A percentile compares a stretch with the other conserved stretches of the same genome.
Evolutionary conservation across 1,140 invertebrate species (phyloP).

Genomic region (Heliconius nattereri): DNA sequence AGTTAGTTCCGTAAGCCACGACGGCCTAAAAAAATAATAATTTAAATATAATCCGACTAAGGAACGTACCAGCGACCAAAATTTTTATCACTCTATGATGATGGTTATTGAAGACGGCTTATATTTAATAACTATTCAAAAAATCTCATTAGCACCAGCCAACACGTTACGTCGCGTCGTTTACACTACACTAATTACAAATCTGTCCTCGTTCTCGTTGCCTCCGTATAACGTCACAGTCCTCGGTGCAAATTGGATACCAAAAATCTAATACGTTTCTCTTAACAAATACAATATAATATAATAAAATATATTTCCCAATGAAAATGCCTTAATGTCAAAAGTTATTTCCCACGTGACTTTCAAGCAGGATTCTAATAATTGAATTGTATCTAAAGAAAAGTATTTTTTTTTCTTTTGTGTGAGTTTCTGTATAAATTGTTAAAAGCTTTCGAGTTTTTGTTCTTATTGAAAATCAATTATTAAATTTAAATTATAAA

Average conservation of each 20-base stretch:
- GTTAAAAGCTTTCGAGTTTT: not conserved
- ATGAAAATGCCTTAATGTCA: not conserved
- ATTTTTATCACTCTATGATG: too few relatives aligned
- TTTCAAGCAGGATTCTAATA: not conserved
- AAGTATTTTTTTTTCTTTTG: not conserved
- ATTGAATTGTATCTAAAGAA: slow-evolving; percentile 1
- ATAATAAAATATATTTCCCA: not conserved
- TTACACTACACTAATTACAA: slow-evolving; percentile 11
- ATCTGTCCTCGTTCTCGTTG: not conserved
- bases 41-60: too few relatives aligned
- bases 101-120: too few relatives aligned
- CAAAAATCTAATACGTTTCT: not conserved
- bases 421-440: not conserved
- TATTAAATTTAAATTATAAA: too few relatives aligned
- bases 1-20: not conserved
- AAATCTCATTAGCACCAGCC: not conserved
- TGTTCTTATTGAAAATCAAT: not conserved
- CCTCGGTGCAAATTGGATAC: slow-evolving; percentile 1
- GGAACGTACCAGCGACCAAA: too few relatives aligned
- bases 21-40: too few relatives aligned
- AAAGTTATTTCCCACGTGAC: slow-evolving; percentile 6
- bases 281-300: not conserved
- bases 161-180: not conserved
- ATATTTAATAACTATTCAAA: not conserved
- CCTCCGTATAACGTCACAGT: not conserved